These are phyloP conservation scores for Drosophila picticornis DNA, from an alignment of 2,888 invertebrate species.

Conservation along the genomic window DNA sequence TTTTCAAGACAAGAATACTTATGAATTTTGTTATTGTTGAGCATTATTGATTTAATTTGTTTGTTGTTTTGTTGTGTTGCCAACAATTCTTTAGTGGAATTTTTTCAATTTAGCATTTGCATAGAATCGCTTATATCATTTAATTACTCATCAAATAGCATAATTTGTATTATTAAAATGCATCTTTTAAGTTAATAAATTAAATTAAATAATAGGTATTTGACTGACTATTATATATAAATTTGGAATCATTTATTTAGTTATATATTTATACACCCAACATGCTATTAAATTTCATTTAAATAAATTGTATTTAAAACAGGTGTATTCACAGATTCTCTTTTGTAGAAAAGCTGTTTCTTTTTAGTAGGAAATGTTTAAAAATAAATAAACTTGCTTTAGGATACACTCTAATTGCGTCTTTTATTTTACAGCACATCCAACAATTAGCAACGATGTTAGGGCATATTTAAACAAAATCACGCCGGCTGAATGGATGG, in stretches of 20 bases:
- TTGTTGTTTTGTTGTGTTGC: not conserved
- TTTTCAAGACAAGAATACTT: not conserved
- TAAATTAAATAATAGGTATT: not conserved
- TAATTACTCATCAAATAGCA: not conserved
- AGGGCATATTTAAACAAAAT: conserved; percentile 44
- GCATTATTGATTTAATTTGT: conserved; percentile 1
- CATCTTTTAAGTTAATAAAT: not conserved
- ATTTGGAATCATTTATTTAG: not conserved
- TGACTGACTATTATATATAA: not conserved
- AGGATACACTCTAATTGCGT: not conserved
- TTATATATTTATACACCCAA: not conserved
- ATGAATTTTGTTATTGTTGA: not conserved
- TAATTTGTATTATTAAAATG: not conserved
- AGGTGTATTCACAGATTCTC: not conserved
- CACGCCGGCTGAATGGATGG: conserved; percentile 53
- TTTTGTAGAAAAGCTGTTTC: not conserved
- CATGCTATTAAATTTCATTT: not conserved
- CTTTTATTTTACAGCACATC: conserved; percentile 32
- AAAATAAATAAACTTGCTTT: not conserved
- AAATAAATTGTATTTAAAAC: not conserved
- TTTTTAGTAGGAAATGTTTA: not conserved
- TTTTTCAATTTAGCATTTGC: not conserved
- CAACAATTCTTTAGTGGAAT: not conserved
- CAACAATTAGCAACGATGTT: conserved; percentile 34
- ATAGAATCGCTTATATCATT: not conserved